A percentile compares a stretch with the other conserved stretches of the same genome.
Conservation (phyloP, 2,888 invertebrate species). For the Dryococelus australis region DNA sequence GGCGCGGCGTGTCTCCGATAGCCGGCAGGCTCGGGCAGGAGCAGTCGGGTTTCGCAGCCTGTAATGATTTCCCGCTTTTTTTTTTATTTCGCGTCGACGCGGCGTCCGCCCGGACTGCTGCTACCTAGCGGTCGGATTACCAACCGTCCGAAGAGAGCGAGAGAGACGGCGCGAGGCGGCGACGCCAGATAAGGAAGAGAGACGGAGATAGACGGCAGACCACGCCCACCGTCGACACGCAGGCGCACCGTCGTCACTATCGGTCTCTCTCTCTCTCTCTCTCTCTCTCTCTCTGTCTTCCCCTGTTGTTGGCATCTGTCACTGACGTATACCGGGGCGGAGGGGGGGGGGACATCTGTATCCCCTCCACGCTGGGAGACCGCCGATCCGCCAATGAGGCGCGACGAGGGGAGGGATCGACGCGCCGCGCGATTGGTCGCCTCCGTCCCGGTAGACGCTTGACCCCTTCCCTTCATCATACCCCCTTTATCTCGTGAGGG, state of each 20-base stretch:
- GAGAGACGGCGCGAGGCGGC: neutral
- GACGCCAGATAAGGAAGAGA: neutral
- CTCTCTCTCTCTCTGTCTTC: neutral
- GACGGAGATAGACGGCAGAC: constrained; percentile 28
- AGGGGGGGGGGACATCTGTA: neutral
- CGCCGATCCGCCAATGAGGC: constrained; percentile 36
- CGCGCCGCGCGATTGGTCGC: constrained; percentile 25
- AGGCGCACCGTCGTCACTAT: neutral
- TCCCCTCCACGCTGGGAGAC: constrained; percentile 12
- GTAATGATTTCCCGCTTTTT: constrained; percentile 33
- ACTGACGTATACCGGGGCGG: neutral
- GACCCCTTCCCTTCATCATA: too few species aligned
- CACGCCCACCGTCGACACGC: constrained; percentile 33
- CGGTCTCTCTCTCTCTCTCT: constrained; percentile 16
- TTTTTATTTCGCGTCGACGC: neutral
- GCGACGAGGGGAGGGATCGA: constrained; percentile 29
- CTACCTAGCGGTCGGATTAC: constrained; percentile 34
- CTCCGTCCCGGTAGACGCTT: neutral
- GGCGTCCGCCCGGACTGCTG: constrained; percentile 35
- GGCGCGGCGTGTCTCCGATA: constrained; percentile 21
- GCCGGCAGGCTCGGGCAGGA: constrained; percentile 25
- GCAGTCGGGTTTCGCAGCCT: neutral
- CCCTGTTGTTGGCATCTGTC: neutral
- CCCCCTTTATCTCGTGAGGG: constrained; percentile 1
- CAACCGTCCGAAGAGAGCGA: constrained; percentile 22